phyloP scores from a whole-genome alignment of 2,888 invertebrate species.

The Linhomoeus sp. region DNA sequence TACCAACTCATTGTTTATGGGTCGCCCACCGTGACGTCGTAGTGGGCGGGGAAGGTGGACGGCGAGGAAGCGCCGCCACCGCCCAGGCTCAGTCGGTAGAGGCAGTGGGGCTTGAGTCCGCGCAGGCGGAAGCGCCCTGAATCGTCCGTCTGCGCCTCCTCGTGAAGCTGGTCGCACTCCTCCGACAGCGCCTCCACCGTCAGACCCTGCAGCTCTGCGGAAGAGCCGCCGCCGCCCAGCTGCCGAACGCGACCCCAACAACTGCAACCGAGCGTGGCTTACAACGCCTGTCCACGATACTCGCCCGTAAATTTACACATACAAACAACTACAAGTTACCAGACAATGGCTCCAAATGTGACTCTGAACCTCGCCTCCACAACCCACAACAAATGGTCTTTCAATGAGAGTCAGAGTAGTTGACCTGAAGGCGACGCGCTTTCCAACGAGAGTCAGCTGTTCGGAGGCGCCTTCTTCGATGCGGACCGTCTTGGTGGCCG shows the following conservation, averaged over 20 bases:
- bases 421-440: conserved; percentile 59
- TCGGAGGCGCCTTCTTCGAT: conserved; percentile 38
- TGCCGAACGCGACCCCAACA: conserved; percentile 59
- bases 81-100: conserved; percentile 9
- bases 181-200: conserved; percentile 51
- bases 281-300: no score
- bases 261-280: no score
- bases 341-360: no score
- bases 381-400: no score
- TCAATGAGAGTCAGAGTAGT: no score
- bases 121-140: conserved; percentile 54
- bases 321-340: no score
- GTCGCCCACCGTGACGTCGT: no score
- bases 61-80: no score
- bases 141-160: conserved; percentile 59
- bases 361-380: no score
- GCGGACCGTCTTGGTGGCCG: conserved; percentile 60
- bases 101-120: conserved; percentile 45
- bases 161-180: conserved; percentile 31
- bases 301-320: no score
- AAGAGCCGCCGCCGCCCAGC: conserved; percentile 60
- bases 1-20: no score
- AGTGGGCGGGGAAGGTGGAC: no score
- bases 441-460: conserved; percentile 38
- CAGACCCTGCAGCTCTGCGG: conserved; percentile 50